These are phyloP conservation scores for Discoglossus pictus DNA, from an alignment of 2,797 vertebrate species.

Conservation along the genomic window DNA sequence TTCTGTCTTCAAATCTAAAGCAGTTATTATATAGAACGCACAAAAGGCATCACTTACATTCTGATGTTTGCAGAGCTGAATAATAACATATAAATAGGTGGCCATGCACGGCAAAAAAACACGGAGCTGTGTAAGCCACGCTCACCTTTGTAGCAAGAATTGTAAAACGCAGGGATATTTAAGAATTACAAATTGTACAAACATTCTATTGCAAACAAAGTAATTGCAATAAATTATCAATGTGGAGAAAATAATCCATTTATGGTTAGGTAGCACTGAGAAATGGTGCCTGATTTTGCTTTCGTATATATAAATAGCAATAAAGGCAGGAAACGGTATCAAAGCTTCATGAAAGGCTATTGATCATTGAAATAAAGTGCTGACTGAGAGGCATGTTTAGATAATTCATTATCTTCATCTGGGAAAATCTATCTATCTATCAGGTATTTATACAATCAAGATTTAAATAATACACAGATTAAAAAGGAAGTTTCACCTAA, in stretches of 20 bases:
- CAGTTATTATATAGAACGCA: constrained; percentile 29
- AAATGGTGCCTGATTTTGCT: no score
- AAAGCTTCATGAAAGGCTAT: not conserved
- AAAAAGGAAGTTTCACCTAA: no score
- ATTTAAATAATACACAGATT: no score
- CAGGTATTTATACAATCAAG: no score
- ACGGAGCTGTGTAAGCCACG: not conserved
- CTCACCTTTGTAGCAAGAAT: not conserved
- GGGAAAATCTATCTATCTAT: no score
- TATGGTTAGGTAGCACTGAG: not conserved
- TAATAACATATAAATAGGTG: constrained; percentile 21
- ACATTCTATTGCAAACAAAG: not conserved
- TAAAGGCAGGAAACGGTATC: not conserved
- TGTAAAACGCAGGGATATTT: not conserved
- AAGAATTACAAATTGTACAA: constrained; percentile 1
- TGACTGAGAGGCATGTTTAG: not conserved
- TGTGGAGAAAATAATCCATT: constrained; percentile 4
- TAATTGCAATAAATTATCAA: not conserved
- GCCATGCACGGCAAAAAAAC: not conserved
- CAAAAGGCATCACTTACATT: constrained; percentile 25
- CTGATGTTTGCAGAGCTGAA: constrained; percentile 2
- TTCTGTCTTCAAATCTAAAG: constrained; percentile 21
- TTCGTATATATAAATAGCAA: not conserved
- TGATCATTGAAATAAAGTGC: not conserved
- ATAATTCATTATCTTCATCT: no score